Base-by-base conservation (phyloP, 1,140 invertebrate species). In the Hypsibius dujardini region DNA sequence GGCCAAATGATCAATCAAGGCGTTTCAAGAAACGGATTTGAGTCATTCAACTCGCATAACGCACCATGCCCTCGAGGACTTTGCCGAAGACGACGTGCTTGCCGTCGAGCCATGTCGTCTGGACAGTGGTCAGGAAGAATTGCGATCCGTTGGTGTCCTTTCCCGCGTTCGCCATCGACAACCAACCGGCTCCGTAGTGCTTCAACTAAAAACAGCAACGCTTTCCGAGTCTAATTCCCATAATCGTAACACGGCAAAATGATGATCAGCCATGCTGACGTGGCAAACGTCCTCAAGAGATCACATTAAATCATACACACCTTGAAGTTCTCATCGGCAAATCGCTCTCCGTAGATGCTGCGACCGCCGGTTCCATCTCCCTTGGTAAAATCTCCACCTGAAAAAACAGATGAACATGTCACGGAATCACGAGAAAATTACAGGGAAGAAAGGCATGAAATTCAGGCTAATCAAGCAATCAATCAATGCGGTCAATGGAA, bases 81-180 rank as follows among this genome's bases (percentile, higher is more conserved):
- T 92, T 95, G 76, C 94, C 95, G 81, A 98, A 94, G 2, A 95
- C 87, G 1, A 90, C 90, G 78, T 98, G 92, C 72, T 88, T 84
- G 28, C 90, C 90, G 83, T 98, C 92, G 47, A 98, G 83, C 95
- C 95, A 98, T 46, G 88, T 82, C 14, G 95, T 98, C 76, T 88
- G 84, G 74, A 89, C 89, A 1, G 86, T 87, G 28, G 92, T 95
- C 77, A 98, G 94, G 78, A 98, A 98, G 82, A 98, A 98, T 78
- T 98, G 95, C 45, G 92, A 95, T 46, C 95, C 95, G 82, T 98
- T 98, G 47, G 95, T 96, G 79, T 98, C 90, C 80, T 91, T 90
- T 71, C 89, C 90, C 79, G 91, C 89, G 81, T 96, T 95, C 70
- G 92, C 92, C 92, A 97, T 96, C 0, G 90, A 93, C 70, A 95